Evolutionary conservation across 2,113 vertebrate genomes (phyloP).

Genomic region (Scolopax mira): DNA sequence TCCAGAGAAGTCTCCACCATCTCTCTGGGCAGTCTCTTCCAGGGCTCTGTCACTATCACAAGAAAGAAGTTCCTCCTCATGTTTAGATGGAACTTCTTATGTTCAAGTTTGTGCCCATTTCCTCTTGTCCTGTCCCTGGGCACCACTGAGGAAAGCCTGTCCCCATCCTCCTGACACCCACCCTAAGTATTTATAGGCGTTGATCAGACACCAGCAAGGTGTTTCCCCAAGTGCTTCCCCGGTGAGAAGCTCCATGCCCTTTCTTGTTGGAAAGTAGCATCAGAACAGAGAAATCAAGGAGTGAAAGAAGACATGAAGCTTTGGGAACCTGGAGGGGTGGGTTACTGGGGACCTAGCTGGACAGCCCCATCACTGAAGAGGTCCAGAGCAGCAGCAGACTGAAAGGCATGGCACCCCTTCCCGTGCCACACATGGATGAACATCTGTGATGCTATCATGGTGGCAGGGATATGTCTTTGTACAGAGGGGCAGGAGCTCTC

Average conservation of each 20-base stretch:
- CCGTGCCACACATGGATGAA: accelerated
- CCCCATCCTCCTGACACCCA: no score
- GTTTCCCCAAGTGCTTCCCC: not conserved
- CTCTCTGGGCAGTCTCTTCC: no score
- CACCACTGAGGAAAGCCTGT: no score
- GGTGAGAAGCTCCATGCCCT: not conserved
- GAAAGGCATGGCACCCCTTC: not conserved
- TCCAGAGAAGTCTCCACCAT: no score
- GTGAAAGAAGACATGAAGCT: not conserved
- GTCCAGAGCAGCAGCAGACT: not conserved
- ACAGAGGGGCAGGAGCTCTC: not conserved
- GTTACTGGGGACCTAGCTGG: not conserved
- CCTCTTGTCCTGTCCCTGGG: no score
- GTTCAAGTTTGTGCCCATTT: no score
- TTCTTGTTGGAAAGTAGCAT: not conserved
- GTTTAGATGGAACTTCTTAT: no score
- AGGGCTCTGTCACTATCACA: no score
- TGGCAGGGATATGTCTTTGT: not conserved
- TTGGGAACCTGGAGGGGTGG: not conserved
- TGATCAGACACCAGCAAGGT: not conserved
- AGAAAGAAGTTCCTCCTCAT: no score
- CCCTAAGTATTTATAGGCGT: no score
- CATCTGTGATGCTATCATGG: accelerated
- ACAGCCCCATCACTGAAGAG: not conserved
- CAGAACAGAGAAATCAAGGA: not conserved